phyloP scores from a whole-genome alignment of 1,140 invertebrate species.

The Orussus abietinus region DNA sequence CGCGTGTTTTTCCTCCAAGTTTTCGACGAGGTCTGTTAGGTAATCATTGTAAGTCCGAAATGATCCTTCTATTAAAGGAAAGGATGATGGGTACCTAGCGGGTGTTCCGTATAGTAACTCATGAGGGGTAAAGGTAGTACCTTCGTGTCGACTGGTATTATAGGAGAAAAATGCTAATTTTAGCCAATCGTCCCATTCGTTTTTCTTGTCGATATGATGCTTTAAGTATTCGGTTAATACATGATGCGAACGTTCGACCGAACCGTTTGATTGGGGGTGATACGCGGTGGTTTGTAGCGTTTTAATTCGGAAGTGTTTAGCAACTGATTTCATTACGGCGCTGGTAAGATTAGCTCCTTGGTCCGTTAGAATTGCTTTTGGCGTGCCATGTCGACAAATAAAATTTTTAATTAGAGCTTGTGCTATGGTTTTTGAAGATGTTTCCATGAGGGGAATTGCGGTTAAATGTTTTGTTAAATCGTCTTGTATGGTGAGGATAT shows the following conservation, averaged over 20 bases:
- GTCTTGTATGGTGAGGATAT: constrained; percentile 33
- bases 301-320: constrained; percentile 24
- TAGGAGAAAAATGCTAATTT: too few species aligned
- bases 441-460: constrained; percentile 21
- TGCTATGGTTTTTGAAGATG: constrained; percentile 27
- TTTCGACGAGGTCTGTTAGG: too few species aligned
- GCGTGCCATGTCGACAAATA: constrained; percentile 30
- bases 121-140: too few species aligned
- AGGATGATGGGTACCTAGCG: too few species aligned
- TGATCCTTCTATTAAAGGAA: too few species aligned
- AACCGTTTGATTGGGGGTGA: constrained; percentile 27
- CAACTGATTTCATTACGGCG: constrained; percentile 26
- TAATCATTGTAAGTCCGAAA: too few species aligned
- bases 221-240: constrained; percentile 24
- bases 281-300: constrained; percentile 24
- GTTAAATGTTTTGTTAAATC: constrained; percentile 30
- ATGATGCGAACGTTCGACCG: constrained; percentile 22
- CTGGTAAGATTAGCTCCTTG: constrained; percentile 30
- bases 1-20: too few species aligned
- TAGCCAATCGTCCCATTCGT: constrained; percentile 38
- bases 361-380: constrained; percentile 32
- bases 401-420: constrained; percentile 21
- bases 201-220: constrained; percentile 23
- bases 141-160: too few species aligned
- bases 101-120: too few species aligned